Percentiles rank a stretch among this genome's conserved stretches.
These are phyloP conservation scores for Limenitis camilla DNA, from an alignment of 2,888 invertebrate species.

Conservation along the genomic window DNA sequence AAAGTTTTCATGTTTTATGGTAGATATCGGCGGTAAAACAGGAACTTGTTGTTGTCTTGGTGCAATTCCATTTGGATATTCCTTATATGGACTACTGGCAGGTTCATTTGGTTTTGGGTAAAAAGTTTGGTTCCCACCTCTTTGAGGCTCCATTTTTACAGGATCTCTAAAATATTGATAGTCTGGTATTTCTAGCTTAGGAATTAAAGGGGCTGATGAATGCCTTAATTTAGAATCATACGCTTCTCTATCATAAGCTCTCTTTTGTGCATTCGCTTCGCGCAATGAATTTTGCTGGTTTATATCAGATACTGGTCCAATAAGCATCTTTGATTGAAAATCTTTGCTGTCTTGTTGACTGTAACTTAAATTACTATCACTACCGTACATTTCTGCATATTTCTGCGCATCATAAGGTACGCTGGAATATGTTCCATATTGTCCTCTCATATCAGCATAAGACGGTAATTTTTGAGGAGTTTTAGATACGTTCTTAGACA, in stretches of 20 bases:
- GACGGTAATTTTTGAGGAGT: constrained; percentile 62
- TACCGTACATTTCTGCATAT: constrained; percentile 65
- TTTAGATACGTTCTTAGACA: constrained; percentile 52
- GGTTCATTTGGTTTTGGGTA: constrained; percentile 31
- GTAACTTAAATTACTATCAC: constrained; percentile 60
- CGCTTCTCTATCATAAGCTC: constrained; percentile 56
- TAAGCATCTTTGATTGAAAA: constrained; percentile 72
- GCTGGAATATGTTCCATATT: constrained; percentile 55
- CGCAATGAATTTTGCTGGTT: constrained; percentile 61
- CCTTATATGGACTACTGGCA: constrained; percentile 42
- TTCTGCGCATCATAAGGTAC: constrained; percentile 64
- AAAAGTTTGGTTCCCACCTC: constrained; percentile 37
- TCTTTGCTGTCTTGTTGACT: constrained; percentile 70
- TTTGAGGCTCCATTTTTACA: constrained; percentile 47
- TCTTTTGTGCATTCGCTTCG: constrained; percentile 61
- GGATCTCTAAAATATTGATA: constrained; percentile 60
- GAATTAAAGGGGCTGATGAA: constrained; percentile 60
- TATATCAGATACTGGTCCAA: constrained; percentile 71
- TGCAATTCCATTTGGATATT: constrained; percentile 48
- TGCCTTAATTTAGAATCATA: constrained; percentile 64
- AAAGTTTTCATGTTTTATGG: constrained; percentile 68
- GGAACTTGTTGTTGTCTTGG: constrained; percentile 46
- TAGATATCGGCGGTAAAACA: constrained; percentile 66
- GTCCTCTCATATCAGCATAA: constrained; percentile 61
- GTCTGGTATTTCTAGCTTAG: constrained; percentile 63